phyloP scores from a whole-genome alignment of 2,113 vertebrate species.

The Ophiodon elongatus region DNA sequence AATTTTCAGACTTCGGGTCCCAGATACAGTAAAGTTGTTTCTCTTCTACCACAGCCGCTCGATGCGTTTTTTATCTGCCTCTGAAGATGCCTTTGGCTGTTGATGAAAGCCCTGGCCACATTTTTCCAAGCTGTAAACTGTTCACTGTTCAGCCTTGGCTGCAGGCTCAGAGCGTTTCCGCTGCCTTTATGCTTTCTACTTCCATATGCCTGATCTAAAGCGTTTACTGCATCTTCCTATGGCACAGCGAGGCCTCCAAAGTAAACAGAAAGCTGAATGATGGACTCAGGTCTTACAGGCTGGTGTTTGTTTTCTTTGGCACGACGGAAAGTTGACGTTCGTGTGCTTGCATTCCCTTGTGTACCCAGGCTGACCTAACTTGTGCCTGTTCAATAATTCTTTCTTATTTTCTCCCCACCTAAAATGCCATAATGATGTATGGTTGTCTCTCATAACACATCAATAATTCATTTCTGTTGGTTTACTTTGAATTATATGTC shows the following conservation, averaged over 20 bases:
- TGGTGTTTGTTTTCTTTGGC: constrained; percentile 41
- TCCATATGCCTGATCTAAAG: constrained; percentile 58
- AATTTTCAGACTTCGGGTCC: constrained; percentile 36
- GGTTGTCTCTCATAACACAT: constrained; percentile 66
- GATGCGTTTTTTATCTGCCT: constrained; percentile 45
- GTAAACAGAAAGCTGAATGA: constrained; percentile 58
- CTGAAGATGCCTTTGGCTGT: constrained; percentile 72
- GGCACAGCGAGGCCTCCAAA: constrained; percentile 28
- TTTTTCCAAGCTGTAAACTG: constrained; percentile 57
- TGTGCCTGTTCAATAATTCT: constrained; percentile 56
- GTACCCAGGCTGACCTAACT: constrained; percentile 37
- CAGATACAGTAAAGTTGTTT: constrained; percentile 54
- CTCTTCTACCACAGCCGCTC: constrained; percentile 24
- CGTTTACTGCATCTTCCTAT: constrained; percentile 31
- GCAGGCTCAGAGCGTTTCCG: constrained; percentile 48
- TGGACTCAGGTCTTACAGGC: constrained; percentile 24
- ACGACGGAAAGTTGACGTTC: constrained; percentile 24
- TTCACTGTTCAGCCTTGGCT: constrained; percentile 54
- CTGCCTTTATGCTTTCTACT: constrained; percentile 35
- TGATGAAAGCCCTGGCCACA: constrained; percentile 66
- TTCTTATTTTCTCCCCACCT: constrained; percentile 56
- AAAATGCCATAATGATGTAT: constrained; percentile 71
- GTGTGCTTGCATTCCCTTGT: constrained; percentile 9
- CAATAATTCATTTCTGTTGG: constrained; percentile 70
- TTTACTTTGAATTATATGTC: constrained; percentile 67